Conservation (phyloP, 1,140 invertebrate genomes). For the Protaetia brevitarsis region DNA sequence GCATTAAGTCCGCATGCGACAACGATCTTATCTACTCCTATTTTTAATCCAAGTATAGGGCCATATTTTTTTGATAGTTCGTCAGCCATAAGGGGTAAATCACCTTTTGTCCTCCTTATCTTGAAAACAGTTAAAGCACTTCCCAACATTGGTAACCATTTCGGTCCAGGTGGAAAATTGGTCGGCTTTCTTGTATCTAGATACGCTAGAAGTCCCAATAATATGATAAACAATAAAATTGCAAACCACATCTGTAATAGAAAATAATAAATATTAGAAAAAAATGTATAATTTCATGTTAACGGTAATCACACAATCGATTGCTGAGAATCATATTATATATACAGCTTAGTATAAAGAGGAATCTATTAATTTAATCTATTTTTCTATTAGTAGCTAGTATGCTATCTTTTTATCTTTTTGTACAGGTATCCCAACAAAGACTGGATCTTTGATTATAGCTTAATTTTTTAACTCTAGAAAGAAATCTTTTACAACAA, state of each 20-base stretch:
- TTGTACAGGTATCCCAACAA: too few species aligned
- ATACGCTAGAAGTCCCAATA: slow-evolving; percentile 57
- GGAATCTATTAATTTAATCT: too few species aligned
- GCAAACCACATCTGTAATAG: slow-evolving; percentile 54
- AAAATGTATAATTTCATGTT: background rate
- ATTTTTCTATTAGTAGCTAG: too few species aligned
- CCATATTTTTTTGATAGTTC: slow-evolving; percentile 61
- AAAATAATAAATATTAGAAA: background rate
- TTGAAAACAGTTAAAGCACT: slow-evolving; percentile 61
- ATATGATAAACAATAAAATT: slow-evolving; percentile 50
- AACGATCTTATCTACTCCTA: slow-evolving; percentile 72
- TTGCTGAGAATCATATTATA: too few species aligned
- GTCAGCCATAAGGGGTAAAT: slow-evolving; percentile 63
- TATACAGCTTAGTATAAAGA: too few species aligned
- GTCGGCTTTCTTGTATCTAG: slow-evolving; percentile 67
- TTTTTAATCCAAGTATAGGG: slow-evolving; percentile 67
- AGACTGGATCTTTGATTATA: too few species aligned
- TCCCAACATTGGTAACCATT: slow-evolving; percentile 73
- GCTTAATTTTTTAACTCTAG: too few species aligned
- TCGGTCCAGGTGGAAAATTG: slow-evolving; percentile 75
- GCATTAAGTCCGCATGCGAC: slow-evolving; percentile 66
- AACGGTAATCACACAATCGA: too few species aligned
- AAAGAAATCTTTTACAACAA: too few species aligned
- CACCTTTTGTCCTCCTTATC: slow-evolving; percentile 61
- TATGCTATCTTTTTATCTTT: too few species aligned